A percentile compares a stretch with the other conserved stretches of the same genome.
Conservation (phyloP, 2,113 vertebrate species). For the Cyphomyrus discorhynchus region DNA sequence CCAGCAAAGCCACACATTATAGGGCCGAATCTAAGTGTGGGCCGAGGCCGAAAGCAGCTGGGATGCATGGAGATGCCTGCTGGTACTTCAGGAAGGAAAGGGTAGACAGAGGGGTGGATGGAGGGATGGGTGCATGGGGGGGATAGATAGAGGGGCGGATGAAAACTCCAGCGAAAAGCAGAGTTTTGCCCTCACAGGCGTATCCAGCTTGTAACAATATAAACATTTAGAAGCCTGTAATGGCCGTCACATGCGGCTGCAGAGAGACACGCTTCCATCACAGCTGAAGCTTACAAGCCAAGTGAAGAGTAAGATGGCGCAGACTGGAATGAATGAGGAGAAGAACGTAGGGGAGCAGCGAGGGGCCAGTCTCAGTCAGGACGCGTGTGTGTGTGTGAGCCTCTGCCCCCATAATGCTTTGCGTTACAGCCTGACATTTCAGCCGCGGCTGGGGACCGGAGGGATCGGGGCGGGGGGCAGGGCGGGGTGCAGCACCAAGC, state of each 20-base stretch:
- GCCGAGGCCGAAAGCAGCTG: too few species aligned
- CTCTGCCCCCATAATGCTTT: slow-evolving; percentile 7
- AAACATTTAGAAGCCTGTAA: slow-evolving; percentile 46
- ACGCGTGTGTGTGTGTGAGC: neutral
- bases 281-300: neutral
- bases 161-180: neutral
- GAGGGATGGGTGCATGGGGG: neutral
- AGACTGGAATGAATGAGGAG: neutral
- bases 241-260: slow-evolving; percentile 49
- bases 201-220: slow-evolving; percentile 26
- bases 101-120: neutral
- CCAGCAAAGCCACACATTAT: too few species aligned
- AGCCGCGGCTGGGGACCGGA: slow-evolving; percentile 10
- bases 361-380: neutral
- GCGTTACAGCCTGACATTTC: slow-evolving; percentile 37
- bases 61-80: neutral
- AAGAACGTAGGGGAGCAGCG: neutral
- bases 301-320: neutral
- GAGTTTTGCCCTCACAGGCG: neutral
- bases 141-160: neutral
- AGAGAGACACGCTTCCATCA: slow-evolving; percentile 11
- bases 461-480: neutral
- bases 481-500: neutral
- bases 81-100: neutral
- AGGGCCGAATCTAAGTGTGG: neutral